Conservation (phyloP, 53 echinoderm and acorn worm species). For the Zoroaster sp. region DNA sequence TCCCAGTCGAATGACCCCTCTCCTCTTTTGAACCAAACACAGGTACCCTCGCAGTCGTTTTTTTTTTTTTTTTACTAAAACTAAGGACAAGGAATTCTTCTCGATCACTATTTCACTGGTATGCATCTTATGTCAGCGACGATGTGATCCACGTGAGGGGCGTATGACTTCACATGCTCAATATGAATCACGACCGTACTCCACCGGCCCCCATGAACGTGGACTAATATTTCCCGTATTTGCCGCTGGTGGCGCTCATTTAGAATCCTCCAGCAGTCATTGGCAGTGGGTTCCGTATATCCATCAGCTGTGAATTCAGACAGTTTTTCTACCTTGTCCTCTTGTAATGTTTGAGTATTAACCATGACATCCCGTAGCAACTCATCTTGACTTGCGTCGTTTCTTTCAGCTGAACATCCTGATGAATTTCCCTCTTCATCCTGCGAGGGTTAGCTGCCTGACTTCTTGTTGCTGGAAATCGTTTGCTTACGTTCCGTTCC, state of each 20-base stretch:
- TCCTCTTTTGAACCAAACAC: too few species aligned
- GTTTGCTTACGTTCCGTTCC: background rate
- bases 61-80: too few species aligned
- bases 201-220: constrained; percentile 63
- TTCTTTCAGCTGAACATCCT: background rate
- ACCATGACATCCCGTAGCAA: too few species aligned
- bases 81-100: too few species aligned
- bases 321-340: background rate
- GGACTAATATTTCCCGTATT: constrained; percentile 36
- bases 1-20: too few species aligned
- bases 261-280: constrained; percentile 65
- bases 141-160: constrained; percentile 83
- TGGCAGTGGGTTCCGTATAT: background rate
- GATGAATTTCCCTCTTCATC: background rate
- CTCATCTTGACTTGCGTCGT: background rate
- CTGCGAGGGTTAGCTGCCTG: too few species aligned
- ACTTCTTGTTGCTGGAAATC: background rate
- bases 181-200: constrained; percentile 64
- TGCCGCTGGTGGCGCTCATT: background rate
- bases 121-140: constrained; percentile 75
- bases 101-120: constrained; percentile 21
- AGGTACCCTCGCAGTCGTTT: too few species aligned
- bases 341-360: background rate
- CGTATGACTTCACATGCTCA: constrained; percentile 90
- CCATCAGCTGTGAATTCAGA: background rate